Evolutionary conservation across 2,797 vertebrate genomes (phyloP).

Genomic region (Acrossocheilus fasciatus): DNA sequence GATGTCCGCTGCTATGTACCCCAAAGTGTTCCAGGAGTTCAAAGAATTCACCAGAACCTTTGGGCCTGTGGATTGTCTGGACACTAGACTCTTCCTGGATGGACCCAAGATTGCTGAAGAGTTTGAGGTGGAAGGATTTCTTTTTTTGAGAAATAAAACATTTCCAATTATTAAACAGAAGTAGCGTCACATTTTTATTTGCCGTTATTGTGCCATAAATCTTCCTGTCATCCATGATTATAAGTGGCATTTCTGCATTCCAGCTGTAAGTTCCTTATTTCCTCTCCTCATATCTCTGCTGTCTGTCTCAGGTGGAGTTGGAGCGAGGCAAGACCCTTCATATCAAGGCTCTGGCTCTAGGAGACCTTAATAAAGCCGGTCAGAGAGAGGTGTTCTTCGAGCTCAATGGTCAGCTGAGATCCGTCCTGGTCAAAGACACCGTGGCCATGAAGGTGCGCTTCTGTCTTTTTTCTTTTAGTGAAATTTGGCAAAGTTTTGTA

Average conservation of each 20-base stretch:
- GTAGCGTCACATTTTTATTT: background rate
- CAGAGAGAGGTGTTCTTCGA: conserved; percentile 98
- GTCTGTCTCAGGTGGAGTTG: conserved; percentile 86
- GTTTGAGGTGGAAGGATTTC: conserved; percentile 83
- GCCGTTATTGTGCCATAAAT: conserved; percentile 37
- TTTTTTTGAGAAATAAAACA: background rate
- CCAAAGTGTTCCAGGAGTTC: conserved; percentile 90
- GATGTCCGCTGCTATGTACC: conserved; percentile 94
- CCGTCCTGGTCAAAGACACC: conserved; percentile 91
- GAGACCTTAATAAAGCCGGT: conserved; percentile 90
- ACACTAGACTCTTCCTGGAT: conserved; percentile 91
- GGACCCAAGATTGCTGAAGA: conserved; percentile 93
- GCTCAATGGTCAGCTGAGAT: conserved; percentile 92
- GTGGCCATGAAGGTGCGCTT: conserved; percentile 90
- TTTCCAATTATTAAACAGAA: conserved; percentile 9
- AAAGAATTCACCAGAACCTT: conserved; percentile 87
- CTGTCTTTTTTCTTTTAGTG: background rate
- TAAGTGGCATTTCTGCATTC: background rate
- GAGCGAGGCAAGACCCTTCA: conserved; percentile 93
- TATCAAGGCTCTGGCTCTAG: conserved; percentile 94
- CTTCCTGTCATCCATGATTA: conserved; percentile 34
- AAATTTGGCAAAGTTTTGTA: background rate
- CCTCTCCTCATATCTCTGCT: background rate
- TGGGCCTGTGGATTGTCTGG: conserved; percentile 91
- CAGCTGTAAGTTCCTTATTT: conserved; percentile 10